A percentile compares a stretch with the other conserved stretches of the same genome.
phyloP scores from a whole-genome alignment of 37 sponge, comb jelly and placozoan species.

The Mnemiopsis leidyi region DNA sequence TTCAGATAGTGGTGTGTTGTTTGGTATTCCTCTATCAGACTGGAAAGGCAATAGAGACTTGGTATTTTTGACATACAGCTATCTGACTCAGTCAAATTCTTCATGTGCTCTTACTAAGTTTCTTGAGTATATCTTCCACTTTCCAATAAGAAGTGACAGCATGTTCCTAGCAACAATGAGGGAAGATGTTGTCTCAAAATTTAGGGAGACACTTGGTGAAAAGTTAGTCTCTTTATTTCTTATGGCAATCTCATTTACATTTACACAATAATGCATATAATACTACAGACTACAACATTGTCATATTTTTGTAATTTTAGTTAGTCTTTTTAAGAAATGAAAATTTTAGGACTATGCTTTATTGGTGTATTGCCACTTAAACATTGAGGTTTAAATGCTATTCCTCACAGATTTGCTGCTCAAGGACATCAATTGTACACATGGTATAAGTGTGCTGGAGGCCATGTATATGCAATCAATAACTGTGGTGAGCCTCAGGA shows the following conservation, averaged over 20 bases:
- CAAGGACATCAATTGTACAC: constrained; percentile 28
- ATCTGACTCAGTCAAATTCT: background rate
- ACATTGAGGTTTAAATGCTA: too few species aligned
- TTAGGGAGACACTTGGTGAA: constrained; percentile 15
- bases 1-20: background rate
- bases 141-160: background rate
- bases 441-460: constrained; percentile 16
- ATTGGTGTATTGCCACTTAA: too few species aligned
- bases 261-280: too few species aligned
- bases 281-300: too few species aligned
- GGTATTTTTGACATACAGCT: background rate
- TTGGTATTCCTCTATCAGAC: background rate
- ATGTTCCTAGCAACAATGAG: constrained; percentile 37
- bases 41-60: background rate
- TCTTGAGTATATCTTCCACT: background rate
- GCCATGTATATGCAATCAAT: constrained; percentile 34
- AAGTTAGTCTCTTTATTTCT: background rate
- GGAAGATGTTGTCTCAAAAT: constrained; percentile 26
- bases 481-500: constrained; percentile 51
- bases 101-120: background rate
- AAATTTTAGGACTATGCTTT: too few species aligned
- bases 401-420: constrained; percentile 22
- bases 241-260: too few species aligned
- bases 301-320: too few species aligned
- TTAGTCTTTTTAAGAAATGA: too few species aligned